Evolutionary conservation across 2,888 invertebrate genomes (phyloP), one percentile per base, ranked within the genome.

Genomic region (Yponomeuta malinellus): DNA sequence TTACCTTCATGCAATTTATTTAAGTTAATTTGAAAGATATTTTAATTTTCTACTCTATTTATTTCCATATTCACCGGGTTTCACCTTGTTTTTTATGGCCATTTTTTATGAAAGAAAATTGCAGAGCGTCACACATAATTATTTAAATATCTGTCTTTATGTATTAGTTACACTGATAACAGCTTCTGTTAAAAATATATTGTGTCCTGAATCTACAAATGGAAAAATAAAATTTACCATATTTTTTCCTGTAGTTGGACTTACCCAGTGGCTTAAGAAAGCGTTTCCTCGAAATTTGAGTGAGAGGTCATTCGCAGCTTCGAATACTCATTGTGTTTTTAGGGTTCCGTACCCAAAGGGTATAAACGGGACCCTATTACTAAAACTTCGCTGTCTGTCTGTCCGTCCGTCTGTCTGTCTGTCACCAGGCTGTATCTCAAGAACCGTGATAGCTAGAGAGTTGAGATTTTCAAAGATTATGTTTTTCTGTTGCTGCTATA

Each of bases 201-300:
- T 23, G 10, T 64, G 29, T 29, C 12, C n/a, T 64, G 31, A 10
- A n/a, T 23, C 64, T 31, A 10, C 29, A 64, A 3, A 10, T 64
- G 12, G 23, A 64, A 29, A 10, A 64, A 64, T 64, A 29, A 33
- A n/a, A 29, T 48, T 52, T 9, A 5, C 29, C 6, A 65, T 48
- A 64, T 76, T 86, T 63, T 86, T 87, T 85, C 85, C 87, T 88
- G 79, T 78, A 78, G 72, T 73, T 69, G 73, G 83, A 78, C 77
- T 82, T 84, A 76, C 79, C 81, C 82, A 77, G 78, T 81, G 76
- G 74, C 78, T 77, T 81, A 83, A 77, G 87, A 89, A 89, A 88
- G 87, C 82, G 74, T 75, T 90, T 90, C 90, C 81, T 80, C 83
- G 90, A 87, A 89, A 75, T 59, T 15, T 1, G 15, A 8, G 76